phyloP scores from a whole-genome alignment of 2,113 vertebrate genomes.

The Dermatemys mawii region DNA sequence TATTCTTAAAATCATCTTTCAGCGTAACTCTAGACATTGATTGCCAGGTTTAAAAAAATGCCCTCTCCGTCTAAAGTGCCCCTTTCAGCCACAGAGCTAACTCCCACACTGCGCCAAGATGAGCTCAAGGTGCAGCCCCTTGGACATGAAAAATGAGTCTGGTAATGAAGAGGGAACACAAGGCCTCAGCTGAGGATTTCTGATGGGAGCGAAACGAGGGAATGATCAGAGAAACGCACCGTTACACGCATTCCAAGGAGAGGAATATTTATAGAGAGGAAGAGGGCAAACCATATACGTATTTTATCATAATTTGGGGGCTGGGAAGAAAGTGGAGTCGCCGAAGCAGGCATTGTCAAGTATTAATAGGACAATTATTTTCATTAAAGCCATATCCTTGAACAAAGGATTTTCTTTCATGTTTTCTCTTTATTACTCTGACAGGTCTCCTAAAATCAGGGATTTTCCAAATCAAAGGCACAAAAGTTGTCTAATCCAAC shows the following conservation, averaged over 20 bases:
- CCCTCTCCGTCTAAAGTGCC: background rate
- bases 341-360: conserved; percentile 48
- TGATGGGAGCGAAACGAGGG: background rate
- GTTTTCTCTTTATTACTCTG: conserved; percentile 53
- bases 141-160: background rate
- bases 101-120: background rate
- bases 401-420: conserved; percentile 74
- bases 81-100: background rate
- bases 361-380: conserved; percentile 62
- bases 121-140: background rate
- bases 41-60: background rate
- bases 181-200: background rate
- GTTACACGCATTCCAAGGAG: background rate
- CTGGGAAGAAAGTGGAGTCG: conserved; percentile 60
- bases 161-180: background rate
- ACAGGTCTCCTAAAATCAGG: conserved; percentile 68
- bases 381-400: conserved; percentile 71
- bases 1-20: background rate
- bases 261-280: background rate
- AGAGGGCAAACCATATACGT: background rate
- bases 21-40: fast-evolving
- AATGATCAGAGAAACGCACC: background rate
- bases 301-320: conserved; percentile 20
- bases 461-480: conserved; percentile 76
- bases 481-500: conserved; percentile 27